Base-by-base conservation (phyloP, 2,113 vertebrate species). In the Phylloscopus whistleri region DNA sequence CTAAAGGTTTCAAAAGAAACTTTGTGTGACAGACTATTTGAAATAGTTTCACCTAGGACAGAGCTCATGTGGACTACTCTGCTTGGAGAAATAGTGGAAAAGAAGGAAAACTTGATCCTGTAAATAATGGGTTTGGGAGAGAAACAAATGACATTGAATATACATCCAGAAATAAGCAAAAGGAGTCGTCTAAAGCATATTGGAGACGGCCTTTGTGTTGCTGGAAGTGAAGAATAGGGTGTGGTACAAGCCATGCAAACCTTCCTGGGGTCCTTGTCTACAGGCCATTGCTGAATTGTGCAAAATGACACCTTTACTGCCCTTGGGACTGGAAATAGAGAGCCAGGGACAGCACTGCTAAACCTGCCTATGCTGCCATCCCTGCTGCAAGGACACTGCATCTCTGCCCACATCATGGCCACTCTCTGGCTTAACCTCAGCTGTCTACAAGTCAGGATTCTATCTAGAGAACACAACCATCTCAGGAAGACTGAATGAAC, bases 341-440 rank as follows among this genome's bases (percentile, higher is more conserved):
- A 79, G 28, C 7, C 64, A 64, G 13, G 4, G 33, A 24, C 13
- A 46, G 31, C 24, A 14, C 24, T 55, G 43, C 33, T 55, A 39
- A 55, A 43, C 12, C 26, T 53, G 19, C 22, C 59, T 19, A 2
- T 26, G 8, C 52, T 81, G 74, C 48, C 43, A 49, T 9, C 35
- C 49, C 27, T 59, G 9, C 22, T 3, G 2, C 67, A 39, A 30
- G 43, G 19, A 21, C 9, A 16, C 5, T 2, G 58, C 41, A 16
- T 18, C 79, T 75, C 3, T 30, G 37, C 5, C 31, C 4, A 9
- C 22, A 21, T 41, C 43, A 2, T 0, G 2, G 39, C 13, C 4
- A 5, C 24, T 6, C 56, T 70, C 33, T 63, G 39, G 43, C 62
- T 58, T 31, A 44, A 49, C 17, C 37, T 52, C 74, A 76, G 33